Percentiles rank a stretch among this genome's conserved stretches.
phyloP scores from a whole-genome alignment of 2,113 vertebrate genomes.

The Furnarius figulus region DNA sequence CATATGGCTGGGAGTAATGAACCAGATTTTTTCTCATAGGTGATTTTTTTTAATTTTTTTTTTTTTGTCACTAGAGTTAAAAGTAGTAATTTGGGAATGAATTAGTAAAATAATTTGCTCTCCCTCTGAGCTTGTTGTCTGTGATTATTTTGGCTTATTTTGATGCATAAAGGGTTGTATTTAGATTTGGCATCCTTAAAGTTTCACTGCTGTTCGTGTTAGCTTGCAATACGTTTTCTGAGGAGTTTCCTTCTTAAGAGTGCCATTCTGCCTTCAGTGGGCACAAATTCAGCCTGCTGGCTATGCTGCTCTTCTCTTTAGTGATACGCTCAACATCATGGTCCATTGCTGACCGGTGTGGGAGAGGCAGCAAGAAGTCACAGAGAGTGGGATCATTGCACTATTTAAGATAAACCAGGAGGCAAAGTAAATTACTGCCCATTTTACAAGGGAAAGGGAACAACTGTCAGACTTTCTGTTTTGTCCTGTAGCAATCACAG shows the following conservation, averaged over 20 bases:
- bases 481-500: background rate
- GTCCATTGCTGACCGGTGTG: background rate
- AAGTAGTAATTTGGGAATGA: conserved; percentile 17
- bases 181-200: background rate
- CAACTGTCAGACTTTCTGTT: background rate
- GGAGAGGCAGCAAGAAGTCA: background rate
- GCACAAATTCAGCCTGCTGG: background rate
- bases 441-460: background rate
- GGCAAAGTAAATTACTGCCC: background rate
- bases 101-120: conserved; percentile 28
- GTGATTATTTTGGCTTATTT: conserved; percentile 12
- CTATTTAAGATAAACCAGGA: background rate
- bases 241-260: background rate
- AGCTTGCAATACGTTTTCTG: background rate
- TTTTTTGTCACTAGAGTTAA: conserved; percentile 37
- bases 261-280: background rate
- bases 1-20: conserved; percentile 22
- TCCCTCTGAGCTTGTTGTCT: background rate
- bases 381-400: background rate
- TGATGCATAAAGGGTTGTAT: background rate
- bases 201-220: background rate
- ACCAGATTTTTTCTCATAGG: background rate
- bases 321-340: too few species aligned
- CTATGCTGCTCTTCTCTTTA: background rate
- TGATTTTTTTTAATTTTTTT: too few species aligned